phyloP scores from a whole-genome alignment of 2,888 invertebrate genomes.

The Eupithecia centaureata region DNA sequence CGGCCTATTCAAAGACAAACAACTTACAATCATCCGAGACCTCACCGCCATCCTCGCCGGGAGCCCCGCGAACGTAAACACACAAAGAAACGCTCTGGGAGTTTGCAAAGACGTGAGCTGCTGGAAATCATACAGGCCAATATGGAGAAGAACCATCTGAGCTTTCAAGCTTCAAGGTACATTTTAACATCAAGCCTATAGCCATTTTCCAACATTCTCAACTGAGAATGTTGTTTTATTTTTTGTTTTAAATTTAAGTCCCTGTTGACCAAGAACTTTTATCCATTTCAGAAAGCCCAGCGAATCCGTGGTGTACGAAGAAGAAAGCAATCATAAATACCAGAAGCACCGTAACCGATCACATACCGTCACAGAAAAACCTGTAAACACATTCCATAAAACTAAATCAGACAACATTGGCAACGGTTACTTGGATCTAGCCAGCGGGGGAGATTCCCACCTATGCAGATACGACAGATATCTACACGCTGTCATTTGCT shows the following conservation, averaged over 20 bases:
- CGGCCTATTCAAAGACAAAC: constrained; percentile 61
- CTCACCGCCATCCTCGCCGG: constrained; percentile 75
- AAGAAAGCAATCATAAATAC: constrained; percentile 64
- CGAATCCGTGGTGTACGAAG: constrained; percentile 69
- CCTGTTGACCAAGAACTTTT: not conserved
- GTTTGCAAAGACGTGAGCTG: constrained; percentile 91
- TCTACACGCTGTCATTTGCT: constrained; percentile 86
- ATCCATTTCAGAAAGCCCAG: constrained; percentile 82
- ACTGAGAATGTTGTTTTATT: not conserved
- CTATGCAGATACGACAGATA: constrained; percentile 85
- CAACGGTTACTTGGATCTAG: constrained; percentile 85
- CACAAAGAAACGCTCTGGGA: constrained; percentile 87
- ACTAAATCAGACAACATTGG: constrained; percentile 66
- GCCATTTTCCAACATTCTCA: not conserved
- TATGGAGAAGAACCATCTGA: constrained; percentile 95
- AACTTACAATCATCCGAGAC: constrained; percentile 59
- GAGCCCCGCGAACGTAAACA: constrained; percentile 79
- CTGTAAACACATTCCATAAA: constrained; percentile 71
- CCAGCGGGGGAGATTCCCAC: constrained; percentile 84
- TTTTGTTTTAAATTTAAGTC: not conserved
- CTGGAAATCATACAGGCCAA: constrained; percentile 94
- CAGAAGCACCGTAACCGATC: constrained; percentile 79
- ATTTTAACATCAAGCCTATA: not conserved
- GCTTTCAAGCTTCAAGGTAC: constrained; percentile 92
- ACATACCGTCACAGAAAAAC: constrained; percentile 80